Evolutionary conservation across 2,888 invertebrate genomes (phyloP), one percentile per base, ranked within the genome.

Genomic region (Creontiades dilutus): DNA sequence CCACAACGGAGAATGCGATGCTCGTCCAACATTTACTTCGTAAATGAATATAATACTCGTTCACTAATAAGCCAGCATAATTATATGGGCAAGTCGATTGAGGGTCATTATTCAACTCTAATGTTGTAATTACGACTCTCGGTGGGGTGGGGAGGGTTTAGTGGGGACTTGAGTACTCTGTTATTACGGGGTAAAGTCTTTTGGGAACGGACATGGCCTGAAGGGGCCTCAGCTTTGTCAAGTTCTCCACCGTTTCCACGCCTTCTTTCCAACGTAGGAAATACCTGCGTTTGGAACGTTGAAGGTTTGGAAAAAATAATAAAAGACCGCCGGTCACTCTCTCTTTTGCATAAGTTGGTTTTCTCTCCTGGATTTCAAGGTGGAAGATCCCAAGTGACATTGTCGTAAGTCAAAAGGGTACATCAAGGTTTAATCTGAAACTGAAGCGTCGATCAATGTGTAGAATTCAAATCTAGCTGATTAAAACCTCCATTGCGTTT

Each of bases 21-120:
- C 68, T 12, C 68, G 27, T 16, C 57, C 57, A 52, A 23, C 68
- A 19, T 68, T 68, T 19, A 68, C 23, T 13, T 52, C 75, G 11
- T 78, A 78, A 78, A 78, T 46, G 78, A 78, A 78, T 46, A 78
- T 78, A 78, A 78, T 78, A 78, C 78, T 78, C 78, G 46, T 37
- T 47, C 46, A 78, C 78, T 78, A 78, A 78, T 78, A 78, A 78
- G 78, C 78, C 23, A 47, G 78, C 47, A 78, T 78, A 78, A 78
- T 78, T 78, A 78, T 78, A 78, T 78, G 19, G 78, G 78, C 11
- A 78, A 14, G 46, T 46, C 46, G 47, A 46, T 78, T 46, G 47
- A 47, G 78, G 78, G 78, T 78, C 78, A 78, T 78, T 78, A 78
- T 47, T 78, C 78, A 78, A 47, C 46, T 46, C 46, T 78, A 78